A percentile compares a stretch with the other conserved stretches of the same genome.
Conservation (phyloP, 2,888 invertebrate genomes). For the Aporophyla nigra region DNA sequence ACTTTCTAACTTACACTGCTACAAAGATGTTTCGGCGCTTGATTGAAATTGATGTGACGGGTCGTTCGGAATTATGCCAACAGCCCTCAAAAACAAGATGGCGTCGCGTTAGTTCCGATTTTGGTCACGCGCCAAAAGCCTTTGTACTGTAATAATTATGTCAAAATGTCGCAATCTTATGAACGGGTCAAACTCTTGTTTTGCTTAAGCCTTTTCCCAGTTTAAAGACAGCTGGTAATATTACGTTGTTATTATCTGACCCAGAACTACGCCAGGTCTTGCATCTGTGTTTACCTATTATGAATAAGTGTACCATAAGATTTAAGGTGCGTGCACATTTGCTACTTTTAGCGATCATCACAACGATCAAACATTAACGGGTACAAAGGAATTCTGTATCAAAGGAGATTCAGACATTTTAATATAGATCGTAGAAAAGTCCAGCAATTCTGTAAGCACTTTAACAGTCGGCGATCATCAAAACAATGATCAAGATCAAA, state of each 20-base stretch:
- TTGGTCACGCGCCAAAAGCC: neutral
- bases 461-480: constrained; percentile 46
- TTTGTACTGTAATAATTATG: neutral
- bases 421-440: constrained; percentile 15
- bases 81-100: neutral
- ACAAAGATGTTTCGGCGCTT: neutral
- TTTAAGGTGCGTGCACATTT: neutral
- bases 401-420: neutral
- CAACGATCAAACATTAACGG: constrained; percentile 41
- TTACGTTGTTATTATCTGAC: neutral
- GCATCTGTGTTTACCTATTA: neutral
- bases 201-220: neutral
- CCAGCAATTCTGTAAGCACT: constrained; percentile 13
- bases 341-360: constrained; percentile 7
- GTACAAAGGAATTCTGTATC: constrained; percentile 12
- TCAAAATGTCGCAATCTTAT: constrained; percentile 34
- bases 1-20: neutral
- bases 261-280: neutral
- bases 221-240: constrained; percentile 2
- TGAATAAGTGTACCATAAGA: constrained; percentile 1
- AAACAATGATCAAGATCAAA: constrained; percentile 64
- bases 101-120: neutral
- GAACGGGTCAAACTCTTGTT: constrained; percentile 20
- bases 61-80: too few relatives aligned
- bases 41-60: neutral